Evolutionary conservation across 2,888 invertebrate species (phyloP).

Genomic region (Orchesellides sinensis): DNA sequence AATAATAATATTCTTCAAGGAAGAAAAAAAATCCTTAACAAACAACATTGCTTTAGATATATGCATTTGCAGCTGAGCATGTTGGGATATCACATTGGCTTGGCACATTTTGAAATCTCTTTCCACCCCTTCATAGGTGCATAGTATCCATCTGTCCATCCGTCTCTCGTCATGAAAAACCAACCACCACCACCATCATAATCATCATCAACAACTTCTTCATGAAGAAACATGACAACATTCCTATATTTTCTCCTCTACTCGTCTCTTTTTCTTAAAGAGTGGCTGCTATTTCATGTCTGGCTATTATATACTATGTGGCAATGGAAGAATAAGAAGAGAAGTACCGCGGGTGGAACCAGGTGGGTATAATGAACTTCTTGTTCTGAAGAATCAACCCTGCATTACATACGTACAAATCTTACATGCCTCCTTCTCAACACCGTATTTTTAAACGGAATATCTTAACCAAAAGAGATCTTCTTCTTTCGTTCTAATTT

Average conservation of each 20-base stretch:
- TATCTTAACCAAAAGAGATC: no score
- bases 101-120: constrained; percentile 41
- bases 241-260: constrained; percentile 31
- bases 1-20: constrained; percentile 25
- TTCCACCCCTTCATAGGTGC: constrained; percentile 19
- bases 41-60: not conserved
- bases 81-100: not conserved
- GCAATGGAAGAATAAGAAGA: no score
- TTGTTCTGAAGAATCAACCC: not conserved
- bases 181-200: constrained; percentile 14
- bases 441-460: constrained; percentile 9
- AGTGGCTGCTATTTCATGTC: constrained; percentile 15
- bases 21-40: constrained; percentile 2
- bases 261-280: constrained; percentile 9
- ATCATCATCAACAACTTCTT: constrained; percentile 28
- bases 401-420: not conserved
- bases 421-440: not conserved
- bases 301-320: no score
- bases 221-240: constrained; percentile 35
- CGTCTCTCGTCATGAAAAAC: not conserved
- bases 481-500: constrained; percentile 15
- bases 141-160: constrained; percentile 30
- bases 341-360: constrained; percentile 45
- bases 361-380: constrained; percentile 58
- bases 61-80: not conserved